Conservation (phyloP, 2,797 vertebrate species). For the Girardinus metallicus region DNA sequence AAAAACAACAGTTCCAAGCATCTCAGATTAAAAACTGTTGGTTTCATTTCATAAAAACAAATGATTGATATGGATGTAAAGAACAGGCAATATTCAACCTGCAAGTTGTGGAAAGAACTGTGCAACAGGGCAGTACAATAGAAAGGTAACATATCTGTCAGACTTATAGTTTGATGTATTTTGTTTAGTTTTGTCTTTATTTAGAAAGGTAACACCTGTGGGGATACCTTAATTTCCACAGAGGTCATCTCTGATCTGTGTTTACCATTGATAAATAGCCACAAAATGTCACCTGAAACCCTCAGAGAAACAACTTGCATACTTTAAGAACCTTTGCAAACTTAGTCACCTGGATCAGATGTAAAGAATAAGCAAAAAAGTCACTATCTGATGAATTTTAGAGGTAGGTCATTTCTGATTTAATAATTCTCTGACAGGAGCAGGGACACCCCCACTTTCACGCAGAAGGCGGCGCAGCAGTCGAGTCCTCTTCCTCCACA, state of each 20-base stretch:
- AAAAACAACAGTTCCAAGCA: background rate
- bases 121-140: background rate
- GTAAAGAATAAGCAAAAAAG: background rate
- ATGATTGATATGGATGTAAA: background rate
- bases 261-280: background rate
- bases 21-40: background rate
- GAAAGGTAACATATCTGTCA: background rate
- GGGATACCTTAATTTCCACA: background rate
- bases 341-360: slow-evolving; percentile 4
- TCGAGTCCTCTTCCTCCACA: slow-evolving; percentile 42
- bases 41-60: background rate
- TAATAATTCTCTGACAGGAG: slow-evolving; percentile 59
- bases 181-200: background rate
- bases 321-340: background rate
- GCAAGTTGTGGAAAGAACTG: background rate
- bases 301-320: background rate
- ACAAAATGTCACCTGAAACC: background rate
- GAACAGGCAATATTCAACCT: background rate
- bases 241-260: background rate
- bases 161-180: background rate
- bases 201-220: background rate
- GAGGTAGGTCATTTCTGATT: slow-evolving; percentile 9
- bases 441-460: slow-evolving; percentile 43
- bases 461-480: slow-evolving; percentile 41
- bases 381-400: background rate